Conservation (phyloP, 2,888 invertebrate genomes). For the Phasia obesa region DNA sequence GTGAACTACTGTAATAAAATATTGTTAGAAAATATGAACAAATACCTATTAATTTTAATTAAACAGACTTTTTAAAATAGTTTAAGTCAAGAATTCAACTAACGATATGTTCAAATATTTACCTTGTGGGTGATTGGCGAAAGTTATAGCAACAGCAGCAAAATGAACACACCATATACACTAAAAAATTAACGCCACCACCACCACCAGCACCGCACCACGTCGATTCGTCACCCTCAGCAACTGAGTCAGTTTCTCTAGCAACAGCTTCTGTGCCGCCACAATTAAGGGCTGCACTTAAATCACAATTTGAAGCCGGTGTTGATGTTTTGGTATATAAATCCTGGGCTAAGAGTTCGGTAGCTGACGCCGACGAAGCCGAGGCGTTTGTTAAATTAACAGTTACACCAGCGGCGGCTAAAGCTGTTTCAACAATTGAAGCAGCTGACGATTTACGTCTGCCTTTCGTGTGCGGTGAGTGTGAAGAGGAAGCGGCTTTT, state of each 20-base stretch:
- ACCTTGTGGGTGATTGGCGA: conserved; percentile 80
- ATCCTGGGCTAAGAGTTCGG: conserved; percentile 64
- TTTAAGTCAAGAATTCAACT: conserved; percentile 4
- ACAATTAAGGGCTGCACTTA: conserved; percentile 64
- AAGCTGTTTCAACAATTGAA: conserved; percentile 75
- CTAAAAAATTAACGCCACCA: conserved; percentile 79
- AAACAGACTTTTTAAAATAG: no score
- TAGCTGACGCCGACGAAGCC: conserved; percentile 67
- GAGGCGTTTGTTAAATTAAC: conserved; percentile 67
- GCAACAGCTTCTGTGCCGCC: conserved; percentile 13
- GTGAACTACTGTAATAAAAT: conserved; percentile 25
- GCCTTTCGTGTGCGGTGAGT: conserved; percentile 64
- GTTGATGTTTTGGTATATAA: conserved; percentile 64
- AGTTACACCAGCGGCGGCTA: conserved; percentile 73
- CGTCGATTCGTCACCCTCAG: conserved; percentile 71
- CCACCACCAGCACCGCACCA: conserved; percentile 80
- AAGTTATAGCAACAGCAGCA: conserved; percentile 81
- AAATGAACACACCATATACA: conserved; percentile 81
- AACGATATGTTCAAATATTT: conserved; percentile 47
- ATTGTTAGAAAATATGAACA: conserved; percentile 12
- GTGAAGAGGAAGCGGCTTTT: conserved; percentile 55
- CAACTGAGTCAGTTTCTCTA: conserved; percentile 28
- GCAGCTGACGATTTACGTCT: conserved; percentile 77
- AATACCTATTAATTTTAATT: no score
- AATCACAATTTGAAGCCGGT: conserved; percentile 67